Evolutionary conservation across 2,888 invertebrate genomes (phyloP).

Genomic region (Adineta ricciae): DNA sequence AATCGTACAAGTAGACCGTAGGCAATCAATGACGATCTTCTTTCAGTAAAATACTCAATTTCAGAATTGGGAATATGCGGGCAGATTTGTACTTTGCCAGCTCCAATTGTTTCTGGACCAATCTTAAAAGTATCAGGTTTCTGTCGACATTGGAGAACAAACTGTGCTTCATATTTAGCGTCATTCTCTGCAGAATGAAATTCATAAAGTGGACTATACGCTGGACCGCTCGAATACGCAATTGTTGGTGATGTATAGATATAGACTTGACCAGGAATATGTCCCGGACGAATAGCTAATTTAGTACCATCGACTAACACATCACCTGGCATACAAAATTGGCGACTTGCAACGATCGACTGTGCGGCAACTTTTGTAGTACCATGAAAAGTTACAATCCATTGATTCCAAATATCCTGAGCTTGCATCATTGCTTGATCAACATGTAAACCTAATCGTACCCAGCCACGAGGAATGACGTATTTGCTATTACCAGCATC

Average conservation of each 20-base stretch:
- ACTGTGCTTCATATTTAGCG: neutral
- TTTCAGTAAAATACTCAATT: neutral
- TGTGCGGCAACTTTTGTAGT: neutral
- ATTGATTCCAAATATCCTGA: neutral
- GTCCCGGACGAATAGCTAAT: neutral
- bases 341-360: neutral
- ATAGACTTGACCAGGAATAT: neutral
- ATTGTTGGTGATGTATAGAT: neutral
- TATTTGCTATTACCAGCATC: neutral
- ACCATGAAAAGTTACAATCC: neutral
- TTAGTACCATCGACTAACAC: neutral
- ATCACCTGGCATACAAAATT: neutral
- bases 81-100: neutral
- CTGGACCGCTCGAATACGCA: neutral
- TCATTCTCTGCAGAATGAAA: neutral
- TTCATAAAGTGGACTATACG: neutral
- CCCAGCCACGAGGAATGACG: neutral
- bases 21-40: neutral
- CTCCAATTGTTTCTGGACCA: neutral
- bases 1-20: neutral
- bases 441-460: neutral
- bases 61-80: neutral
- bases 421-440: neutral
- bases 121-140: neutral
- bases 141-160: slow-evolving; percentile 5